Evolutionary conservation across 2,888 invertebrate species (phyloP).

Genomic region (Dyspetes luteomarginatus): DNA sequence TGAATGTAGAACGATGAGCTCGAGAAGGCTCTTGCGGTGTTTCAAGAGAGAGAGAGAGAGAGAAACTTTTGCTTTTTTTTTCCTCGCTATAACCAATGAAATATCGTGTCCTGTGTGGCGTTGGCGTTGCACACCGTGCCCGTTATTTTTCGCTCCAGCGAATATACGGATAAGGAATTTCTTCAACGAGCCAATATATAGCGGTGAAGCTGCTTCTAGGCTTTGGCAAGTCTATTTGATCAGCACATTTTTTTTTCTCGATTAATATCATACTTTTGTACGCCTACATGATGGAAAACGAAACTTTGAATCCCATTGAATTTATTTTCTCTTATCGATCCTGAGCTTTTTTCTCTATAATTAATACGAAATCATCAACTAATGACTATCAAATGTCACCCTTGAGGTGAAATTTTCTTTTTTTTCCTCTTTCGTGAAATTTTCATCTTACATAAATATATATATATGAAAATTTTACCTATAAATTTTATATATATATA

Average conservation of each 20-base stretch:
- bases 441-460: no score
- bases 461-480: no score
- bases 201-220: neutral
- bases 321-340: no score
- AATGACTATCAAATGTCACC: no score
- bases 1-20: constrained; percentile 29
- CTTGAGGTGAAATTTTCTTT: no score
- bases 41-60: constrained; percentile 8
- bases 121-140: constrained; percentile 4
- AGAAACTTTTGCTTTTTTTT: neutral
- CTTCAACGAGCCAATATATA: neutral
- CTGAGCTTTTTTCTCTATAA: no score
- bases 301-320: no score
- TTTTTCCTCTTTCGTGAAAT: no score
- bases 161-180: constrained; percentile 43
- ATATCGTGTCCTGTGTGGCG: neutral
- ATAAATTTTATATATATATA: no score
- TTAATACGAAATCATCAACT: no score
- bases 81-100: constrained; percentile 14
- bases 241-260: neutral
- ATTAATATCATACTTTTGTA: no score
- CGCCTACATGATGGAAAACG: no score
- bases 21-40: constrained; percentile 6
- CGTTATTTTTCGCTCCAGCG: constrained; percentile 51
- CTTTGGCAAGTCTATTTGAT: neutral